Percentiles rank a stretch among this genome's conserved stretches.
Conservation (phyloP, 2,888 invertebrate genomes). For the Drosophila acutilabella region DNA sequence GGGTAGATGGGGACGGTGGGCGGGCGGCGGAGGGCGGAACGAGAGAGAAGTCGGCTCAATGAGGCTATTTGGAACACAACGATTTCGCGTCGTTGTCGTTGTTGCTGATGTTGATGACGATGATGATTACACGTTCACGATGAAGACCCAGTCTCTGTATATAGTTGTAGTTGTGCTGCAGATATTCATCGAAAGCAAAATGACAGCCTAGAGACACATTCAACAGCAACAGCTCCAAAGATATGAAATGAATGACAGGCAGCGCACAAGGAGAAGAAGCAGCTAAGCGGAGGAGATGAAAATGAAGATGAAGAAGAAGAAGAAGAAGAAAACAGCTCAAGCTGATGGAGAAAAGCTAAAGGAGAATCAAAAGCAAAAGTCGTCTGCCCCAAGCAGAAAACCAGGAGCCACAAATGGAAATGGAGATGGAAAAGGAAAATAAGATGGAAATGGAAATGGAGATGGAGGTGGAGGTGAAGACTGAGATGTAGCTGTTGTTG, state of each 20-base stretch:
- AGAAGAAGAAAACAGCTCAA: constrained; percentile 20
- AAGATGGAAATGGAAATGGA: neutral
- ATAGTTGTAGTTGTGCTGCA: constrained; percentile 45
- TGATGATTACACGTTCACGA: constrained; percentile 76
- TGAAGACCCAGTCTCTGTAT: constrained; percentile 61
- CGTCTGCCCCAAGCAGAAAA: constrained; percentile 35
- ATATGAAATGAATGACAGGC: constrained; percentile 78
- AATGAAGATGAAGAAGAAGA: constrained; percentile 11
- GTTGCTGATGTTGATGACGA: constrained; percentile 65
- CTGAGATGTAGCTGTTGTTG: constrained; percentile 10
- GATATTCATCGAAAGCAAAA: constrained; percentile 84
- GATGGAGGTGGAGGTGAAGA: constrained; percentile 7
- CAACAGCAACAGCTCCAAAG: constrained; percentile 70
- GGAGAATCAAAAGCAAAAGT: constrained; percentile 18
- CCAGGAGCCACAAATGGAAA: constrained; percentile 40
- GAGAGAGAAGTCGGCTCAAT: constrained; percentile 64
- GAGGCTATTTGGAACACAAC: constrained; percentile 82
- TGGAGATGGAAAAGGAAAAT: constrained; percentile 5
- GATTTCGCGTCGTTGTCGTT: constrained; percentile 67
- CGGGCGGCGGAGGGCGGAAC: constrained; percentile 25
- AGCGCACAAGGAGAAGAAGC: constrained; percentile 31
- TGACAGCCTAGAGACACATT: constrained; percentile 85
- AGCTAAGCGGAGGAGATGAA: neutral
- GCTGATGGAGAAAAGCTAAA: constrained; percentile 26
- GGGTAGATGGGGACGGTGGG: too few relatives aligned